phyloP scores from a whole-genome alignment of 2,797 vertebrate genomes.

The Vespertilio murinus region DNA sequence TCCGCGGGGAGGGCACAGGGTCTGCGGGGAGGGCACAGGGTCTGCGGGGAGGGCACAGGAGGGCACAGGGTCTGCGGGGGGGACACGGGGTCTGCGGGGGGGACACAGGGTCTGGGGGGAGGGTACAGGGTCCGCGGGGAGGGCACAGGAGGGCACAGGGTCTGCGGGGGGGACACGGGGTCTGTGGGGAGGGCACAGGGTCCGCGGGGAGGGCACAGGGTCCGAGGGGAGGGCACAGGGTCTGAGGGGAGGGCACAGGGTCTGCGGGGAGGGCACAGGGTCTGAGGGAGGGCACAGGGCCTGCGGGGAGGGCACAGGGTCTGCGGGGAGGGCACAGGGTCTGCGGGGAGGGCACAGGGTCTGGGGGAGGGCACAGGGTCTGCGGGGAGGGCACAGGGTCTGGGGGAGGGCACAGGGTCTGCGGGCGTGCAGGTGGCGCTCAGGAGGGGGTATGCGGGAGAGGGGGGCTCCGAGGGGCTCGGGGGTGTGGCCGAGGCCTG shows the following conservation, averaged over 20 bases:
- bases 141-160: background rate
- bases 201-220: too few species aligned
- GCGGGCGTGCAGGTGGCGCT: background rate
- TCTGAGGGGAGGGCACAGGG: background rate
- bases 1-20: too few species aligned
- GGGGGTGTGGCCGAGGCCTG: background rate
- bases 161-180: too few species aligned
- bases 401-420: background rate
- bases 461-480: background rate
- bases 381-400: too few species aligned
- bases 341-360: rapidly evolving
- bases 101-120: too few species aligned
- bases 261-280: too few species aligned
- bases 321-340: background rate
- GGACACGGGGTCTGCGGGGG: background rate
- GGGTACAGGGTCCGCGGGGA: background rate
- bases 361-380: too few species aligned
- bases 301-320: background rate
- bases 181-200: background rate
- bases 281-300: background rate
- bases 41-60: background rate
- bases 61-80: rapidly evolving
- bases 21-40: background rate
- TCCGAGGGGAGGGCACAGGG: background rate
- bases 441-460: background rate